Conservation (phyloP, 2,888 invertebrate genomes). For the Empis livida region DNA sequence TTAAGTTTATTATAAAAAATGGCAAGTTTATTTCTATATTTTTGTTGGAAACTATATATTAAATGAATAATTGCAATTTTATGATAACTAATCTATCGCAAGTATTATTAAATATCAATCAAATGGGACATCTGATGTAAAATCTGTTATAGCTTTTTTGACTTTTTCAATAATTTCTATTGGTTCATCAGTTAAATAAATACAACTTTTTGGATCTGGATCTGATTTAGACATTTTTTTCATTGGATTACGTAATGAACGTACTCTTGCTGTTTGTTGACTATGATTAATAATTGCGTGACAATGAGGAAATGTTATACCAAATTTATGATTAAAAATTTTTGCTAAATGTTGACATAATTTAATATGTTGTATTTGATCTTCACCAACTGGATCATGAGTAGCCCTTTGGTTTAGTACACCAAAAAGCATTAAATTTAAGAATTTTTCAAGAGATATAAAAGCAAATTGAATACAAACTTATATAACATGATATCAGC, state of each 20-base stretch:
- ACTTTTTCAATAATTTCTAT: constrained; percentile 58
- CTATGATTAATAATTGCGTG: constrained; percentile 47
- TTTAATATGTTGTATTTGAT: constrained; percentile 83
- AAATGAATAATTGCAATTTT: too few relatives aligned
- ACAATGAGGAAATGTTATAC: constrained; percentile 66
- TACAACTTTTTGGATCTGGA: constrained; percentile 57
- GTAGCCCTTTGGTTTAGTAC: too few relatives aligned
- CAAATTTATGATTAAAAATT: constrained; percentile 67
- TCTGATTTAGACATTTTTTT: constrained; percentile 99
- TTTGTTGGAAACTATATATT: too few relatives aligned
- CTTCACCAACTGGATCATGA: constrained; percentile 89
- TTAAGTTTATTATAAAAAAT: too few relatives aligned
- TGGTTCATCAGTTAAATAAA: constrained; percentile 64
- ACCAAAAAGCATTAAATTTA: too few relatives aligned
- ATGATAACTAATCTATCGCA: too few relatives aligned
- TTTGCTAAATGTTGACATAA: constrained; percentile 66
- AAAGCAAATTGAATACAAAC: too few relatives aligned
- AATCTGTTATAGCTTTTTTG: constrained; percentile 85
- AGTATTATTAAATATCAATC: too few relatives aligned
- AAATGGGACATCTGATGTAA: constrained; percentile 67
- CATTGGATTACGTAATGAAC: constrained; percentile 70
- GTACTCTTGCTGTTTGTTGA: constrained; percentile 44
- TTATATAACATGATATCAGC: constrained; percentile 92
- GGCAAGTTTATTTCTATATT: too few relatives aligned
- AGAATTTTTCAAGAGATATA: too few relatives aligned